Percentiles rank a stretch among this genome's conserved stretches.
Evolutionary conservation across 2,888 invertebrate species (phyloP).

Genomic region (Emesis russula): DNA sequence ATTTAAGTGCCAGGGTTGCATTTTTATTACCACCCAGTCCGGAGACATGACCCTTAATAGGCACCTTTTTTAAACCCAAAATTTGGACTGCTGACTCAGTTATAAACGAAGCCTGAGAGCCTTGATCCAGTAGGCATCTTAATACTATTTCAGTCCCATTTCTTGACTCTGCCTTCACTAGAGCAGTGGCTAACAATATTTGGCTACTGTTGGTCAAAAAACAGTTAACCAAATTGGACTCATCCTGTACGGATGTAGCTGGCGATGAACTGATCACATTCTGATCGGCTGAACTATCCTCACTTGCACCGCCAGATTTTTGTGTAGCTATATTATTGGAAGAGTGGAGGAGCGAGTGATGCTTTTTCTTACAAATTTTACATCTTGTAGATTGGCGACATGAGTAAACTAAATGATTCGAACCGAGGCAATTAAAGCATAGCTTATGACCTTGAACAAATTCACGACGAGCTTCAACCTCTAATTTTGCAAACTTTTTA

Average conservation of each 20-base stretch:
- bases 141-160: constrained; percentile 47
- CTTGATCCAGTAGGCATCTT: constrained; percentile 84
- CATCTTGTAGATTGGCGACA: constrained; percentile 70
- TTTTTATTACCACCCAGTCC: constrained; percentile 47
- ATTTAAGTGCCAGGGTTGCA: constrained; percentile 39
- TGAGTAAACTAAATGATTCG: constrained; percentile 49
- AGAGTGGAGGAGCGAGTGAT: constrained; percentile 76
- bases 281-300: constrained; percentile 29
- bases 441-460: constrained; percentile 72
- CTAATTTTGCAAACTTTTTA: constrained; percentile 72
- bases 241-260: background rate
- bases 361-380: constrained; percentile 72
- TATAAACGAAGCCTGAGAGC: constrained; percentile 84
- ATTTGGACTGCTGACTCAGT: constrained; percentile 76
- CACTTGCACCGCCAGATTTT: constrained; percentile 29
- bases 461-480: constrained; percentile 44
- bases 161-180: constrained; percentile 59
- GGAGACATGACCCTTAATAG: constrained; percentile 53
- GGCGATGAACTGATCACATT: constrained; percentile 35
- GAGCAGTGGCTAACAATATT: constrained; percentile 74
- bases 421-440: constrained; percentile 83
- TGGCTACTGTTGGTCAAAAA: constrained; percentile 28
- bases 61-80: constrained; percentile 60
- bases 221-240: constrained; percentile 7
- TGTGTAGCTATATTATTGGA: constrained; percentile 34